Evolutionary conservation across 2,113 vertebrate species (phyloP).

Genomic region (Glareola pratincola): DNA sequence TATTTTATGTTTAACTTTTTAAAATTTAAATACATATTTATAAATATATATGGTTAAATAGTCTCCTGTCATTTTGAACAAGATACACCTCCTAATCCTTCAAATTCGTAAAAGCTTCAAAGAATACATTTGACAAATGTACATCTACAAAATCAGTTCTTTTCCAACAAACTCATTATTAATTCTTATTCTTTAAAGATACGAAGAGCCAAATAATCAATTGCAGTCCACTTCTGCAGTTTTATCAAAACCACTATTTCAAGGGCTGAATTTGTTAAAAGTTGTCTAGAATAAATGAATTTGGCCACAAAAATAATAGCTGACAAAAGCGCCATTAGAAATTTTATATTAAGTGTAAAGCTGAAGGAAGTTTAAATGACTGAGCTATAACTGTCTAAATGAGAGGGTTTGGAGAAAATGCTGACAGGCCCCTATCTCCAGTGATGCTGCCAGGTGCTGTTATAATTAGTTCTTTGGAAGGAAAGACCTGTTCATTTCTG

Average conservation of each 20-base stretch:
- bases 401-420: constrained; percentile 5
- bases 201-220: not conserved
- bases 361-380: not conserved
- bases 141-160: not conserved
- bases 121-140: not conserved
- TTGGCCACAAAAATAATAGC: not conserved
- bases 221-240: not conserved
- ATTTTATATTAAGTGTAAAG: not conserved
- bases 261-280: not conserved
- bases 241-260: not conserved
- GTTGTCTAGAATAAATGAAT: not conserved
- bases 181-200: not conserved
- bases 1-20: not conserved
- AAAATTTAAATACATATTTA: not conserved
- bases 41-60: not conserved
- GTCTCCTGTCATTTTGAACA: not conserved
- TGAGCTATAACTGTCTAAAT: not conserved
- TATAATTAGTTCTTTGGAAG: constrained; percentile 40
- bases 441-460: constrained; percentile 29
- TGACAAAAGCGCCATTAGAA: not conserved
- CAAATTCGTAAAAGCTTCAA: not conserved
- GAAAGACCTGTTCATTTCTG: constrained; percentile 2
- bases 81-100: not conserved
- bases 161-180: not conserved
- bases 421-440: not conserved